Conservation (phyloP, 2,888 invertebrate species). For the Drosophila ustulata region DNA sequence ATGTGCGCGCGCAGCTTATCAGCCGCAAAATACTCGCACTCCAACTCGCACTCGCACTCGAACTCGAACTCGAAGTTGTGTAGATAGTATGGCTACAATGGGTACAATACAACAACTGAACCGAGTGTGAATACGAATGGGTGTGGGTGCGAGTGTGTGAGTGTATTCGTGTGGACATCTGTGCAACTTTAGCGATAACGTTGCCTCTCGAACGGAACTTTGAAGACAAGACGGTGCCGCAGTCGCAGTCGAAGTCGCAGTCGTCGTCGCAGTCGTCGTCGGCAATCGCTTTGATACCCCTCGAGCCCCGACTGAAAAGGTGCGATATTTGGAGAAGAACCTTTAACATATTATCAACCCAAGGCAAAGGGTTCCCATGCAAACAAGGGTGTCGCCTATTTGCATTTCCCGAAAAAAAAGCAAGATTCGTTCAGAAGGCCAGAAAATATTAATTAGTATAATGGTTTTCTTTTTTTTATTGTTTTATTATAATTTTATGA, state of each 20-base stretch:
- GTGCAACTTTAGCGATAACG: constrained; percentile 42
- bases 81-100: constrained; percentile 12
- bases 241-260: constrained; percentile 1
- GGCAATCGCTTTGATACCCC: constrained; percentile 18
- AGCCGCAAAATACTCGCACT: constrained; percentile 42
- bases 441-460: not conserved
- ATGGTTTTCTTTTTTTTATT: not conserved
- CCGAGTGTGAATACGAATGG: constrained; percentile 21
- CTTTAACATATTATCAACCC: not conserved
- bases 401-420: not conserved
- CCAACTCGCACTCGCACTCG: constrained; percentile 1
- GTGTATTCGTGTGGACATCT: constrained; percentile 28
- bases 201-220: constrained; percentile 39
- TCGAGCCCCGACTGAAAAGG: constrained; percentile 26
- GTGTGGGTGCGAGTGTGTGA: constrained; percentile 4
- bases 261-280: not conserved
- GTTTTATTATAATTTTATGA: not conserved
- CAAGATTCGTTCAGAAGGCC: not conserved
- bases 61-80: not conserved
- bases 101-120: constrained; percentile 18
- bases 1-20: constrained; percentile 67
- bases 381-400: constrained; percentile 27
- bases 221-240: constrained; percentile 52
- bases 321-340: constrained; percentile 31
- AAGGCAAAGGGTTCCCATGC: constrained; percentile 20